These are phyloP conservation scores for Dromaius novaehollandiae DNA, from an alignment of 2,113 vertebrate genomes.

Conservation along the genomic window DNA sequence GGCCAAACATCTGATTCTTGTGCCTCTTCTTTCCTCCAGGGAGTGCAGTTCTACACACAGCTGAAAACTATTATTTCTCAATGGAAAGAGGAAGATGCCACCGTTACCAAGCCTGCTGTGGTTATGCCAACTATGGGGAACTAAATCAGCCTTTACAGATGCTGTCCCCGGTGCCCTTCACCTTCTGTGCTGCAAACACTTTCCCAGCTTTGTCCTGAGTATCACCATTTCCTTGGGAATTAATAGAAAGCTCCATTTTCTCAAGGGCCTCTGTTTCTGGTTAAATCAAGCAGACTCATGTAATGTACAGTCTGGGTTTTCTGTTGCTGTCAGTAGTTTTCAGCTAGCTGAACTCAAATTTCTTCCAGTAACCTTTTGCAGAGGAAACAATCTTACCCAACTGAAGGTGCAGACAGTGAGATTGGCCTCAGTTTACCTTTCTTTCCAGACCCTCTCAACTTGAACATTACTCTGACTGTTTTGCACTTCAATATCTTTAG, in stretches of 20 bases:
- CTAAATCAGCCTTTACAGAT: conserved; percentile 69
- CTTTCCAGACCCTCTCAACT: neutral
- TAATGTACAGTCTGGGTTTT: conserved; percentile 29
- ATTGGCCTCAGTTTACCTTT: neutral
- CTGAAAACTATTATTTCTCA: conserved; percentile 95
- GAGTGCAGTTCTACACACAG: conserved; percentile 96
- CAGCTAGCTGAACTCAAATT: neutral
- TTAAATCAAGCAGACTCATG: neutral
- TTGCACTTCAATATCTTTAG: neutral
- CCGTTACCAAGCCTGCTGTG: conserved; percentile 87
- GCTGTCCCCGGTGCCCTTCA: conserved; percentile 28
- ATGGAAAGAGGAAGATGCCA: conserved; percentile 97
- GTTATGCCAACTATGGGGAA: conserved; percentile 98
- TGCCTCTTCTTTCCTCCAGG: conserved; percentile 75
- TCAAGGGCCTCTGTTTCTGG: conserved; percentile 1
- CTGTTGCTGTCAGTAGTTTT: conserved; percentile 11
- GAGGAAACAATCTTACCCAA: neutral
- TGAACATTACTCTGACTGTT: neutral
- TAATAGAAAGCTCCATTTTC: conserved; percentile 28
- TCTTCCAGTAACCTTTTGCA: neutral
- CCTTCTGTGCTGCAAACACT: neutral
- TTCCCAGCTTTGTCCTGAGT: conserved; percentile 38
- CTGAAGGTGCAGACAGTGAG: neutral
- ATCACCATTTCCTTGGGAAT: neutral
- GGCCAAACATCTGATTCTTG: neutral